Conservation (phyloP, 2,113 vertebrate genomes). For the Amia ocellicauda region DNA sequence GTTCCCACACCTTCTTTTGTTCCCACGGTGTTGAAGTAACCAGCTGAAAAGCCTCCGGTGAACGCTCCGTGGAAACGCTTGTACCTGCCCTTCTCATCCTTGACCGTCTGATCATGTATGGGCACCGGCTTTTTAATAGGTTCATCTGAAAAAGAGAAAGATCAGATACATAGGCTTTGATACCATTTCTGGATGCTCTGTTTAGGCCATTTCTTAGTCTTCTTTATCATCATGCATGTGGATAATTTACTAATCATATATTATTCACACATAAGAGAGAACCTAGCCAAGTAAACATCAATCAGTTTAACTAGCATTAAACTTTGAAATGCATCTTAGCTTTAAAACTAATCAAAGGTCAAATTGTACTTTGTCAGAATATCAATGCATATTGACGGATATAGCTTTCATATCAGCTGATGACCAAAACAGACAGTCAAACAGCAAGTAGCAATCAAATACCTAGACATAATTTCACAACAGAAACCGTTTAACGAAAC, state of each 20-base stretch:
- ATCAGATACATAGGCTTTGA: too few relatives aligned
- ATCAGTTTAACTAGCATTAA: background rate
- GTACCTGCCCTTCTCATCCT: slow-evolving; percentile 87
- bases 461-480: too few relatives aligned
- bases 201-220: too few relatives aligned
- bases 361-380: too few relatives aligned
- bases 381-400: too few relatives aligned
- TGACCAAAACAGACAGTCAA: too few relatives aligned
- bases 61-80: slow-evolving; percentile 94
- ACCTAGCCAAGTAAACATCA: background rate
- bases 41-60: slow-evolving; percentile 93
- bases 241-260: background rate
- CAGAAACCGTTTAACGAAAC: too few relatives aligned
- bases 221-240: background rate
- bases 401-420: too few relatives aligned
- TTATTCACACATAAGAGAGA: background rate
- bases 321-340: too few relatives aligned
- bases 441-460: too few relatives aligned
- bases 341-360: too few relatives aligned
- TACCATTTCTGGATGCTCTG: too few relatives aligned
- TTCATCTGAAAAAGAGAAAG: slow-evolving; percentile 60
- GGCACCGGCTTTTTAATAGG: slow-evolving; percentile 81
- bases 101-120: slow-evolving; percentile 90
- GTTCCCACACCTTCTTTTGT: slow-evolving; percentile 84
- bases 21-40: slow-evolving; percentile 93